These are phyloP conservation scores for Anser cygnoides DNA, from an alignment of 2,113 vertebrate species.

Conservation along the genomic window DNA sequence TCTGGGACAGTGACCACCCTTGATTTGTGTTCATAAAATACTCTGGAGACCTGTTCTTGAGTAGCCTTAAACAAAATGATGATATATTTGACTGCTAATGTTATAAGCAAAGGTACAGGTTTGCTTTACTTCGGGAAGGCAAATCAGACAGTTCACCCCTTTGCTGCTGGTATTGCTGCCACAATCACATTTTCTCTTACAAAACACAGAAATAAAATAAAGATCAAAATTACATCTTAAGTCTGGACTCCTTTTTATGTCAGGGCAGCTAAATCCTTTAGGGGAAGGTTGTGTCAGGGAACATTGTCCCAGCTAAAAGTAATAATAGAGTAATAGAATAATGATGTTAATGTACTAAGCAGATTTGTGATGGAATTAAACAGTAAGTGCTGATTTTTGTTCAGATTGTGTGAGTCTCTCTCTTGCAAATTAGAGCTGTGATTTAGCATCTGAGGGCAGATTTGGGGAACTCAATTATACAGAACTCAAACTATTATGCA, in stretches of 20 bases:
- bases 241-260: background rate
- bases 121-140: background rate
- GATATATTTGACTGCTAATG: constrained; percentile 2
- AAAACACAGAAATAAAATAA: background rate
- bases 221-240: background rate
- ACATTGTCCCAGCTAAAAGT: background rate
- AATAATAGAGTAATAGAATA: constrained; percentile 20
- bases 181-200: background rate
- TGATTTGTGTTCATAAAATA: background rate
- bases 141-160: background rate
- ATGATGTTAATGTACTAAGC: background rate
- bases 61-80: background rate
- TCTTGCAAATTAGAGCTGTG: constrained; percentile 9
- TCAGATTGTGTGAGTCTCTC: background rate
- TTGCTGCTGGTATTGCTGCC: background rate
- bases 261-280: background rate
- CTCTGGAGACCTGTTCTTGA: background rate
- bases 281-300: background rate
- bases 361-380: constrained; percentile 46
- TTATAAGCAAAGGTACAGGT: background rate
- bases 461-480: constrained; percentile 33
- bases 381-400: constrained; percentile 32
- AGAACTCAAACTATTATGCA: constrained; percentile 6
- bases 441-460: constrained; percentile 27
- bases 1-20: background rate